These are phyloP conservation scores for Pseudopipra pipra DNA, from an alignment of 2,113 vertebrate genomes.

Conservation along the genomic window DNA sequence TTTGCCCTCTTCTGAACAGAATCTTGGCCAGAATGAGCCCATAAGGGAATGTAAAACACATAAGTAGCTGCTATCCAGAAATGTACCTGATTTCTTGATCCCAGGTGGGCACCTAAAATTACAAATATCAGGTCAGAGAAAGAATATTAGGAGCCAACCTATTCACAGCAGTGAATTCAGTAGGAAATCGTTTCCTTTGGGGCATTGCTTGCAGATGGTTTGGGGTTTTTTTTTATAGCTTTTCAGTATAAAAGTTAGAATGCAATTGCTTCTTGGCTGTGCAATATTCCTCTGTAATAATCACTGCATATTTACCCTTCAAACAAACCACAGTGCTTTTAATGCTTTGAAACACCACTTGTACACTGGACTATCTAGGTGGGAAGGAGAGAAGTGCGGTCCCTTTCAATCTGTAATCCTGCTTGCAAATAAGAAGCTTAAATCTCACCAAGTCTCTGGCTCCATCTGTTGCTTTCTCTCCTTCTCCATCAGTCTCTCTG, in stretches of 20 bases:
- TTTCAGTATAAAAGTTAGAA: neutral
- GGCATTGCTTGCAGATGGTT: neutral
- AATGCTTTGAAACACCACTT: neutral
- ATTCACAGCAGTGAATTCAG: neutral
- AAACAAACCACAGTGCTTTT: neutral
- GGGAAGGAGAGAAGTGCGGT: neutral
- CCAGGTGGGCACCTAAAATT: neutral
- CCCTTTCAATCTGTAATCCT: neutral
- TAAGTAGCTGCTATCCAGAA: neutral
- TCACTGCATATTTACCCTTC: neutral
- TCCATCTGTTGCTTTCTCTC: neutral
- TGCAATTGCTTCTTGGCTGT: neutral
- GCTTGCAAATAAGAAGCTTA: neutral
- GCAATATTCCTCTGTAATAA: neutral
- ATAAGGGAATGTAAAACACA: neutral
- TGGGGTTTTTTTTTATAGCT: fast-evolving
- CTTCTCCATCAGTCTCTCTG: neutral
- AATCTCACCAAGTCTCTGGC: neutral
- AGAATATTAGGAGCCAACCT: neutral
- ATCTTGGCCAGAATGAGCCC: too few species aligned
- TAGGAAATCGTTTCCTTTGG: neutral
- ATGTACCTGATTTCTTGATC: neutral
- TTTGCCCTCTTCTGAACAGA: neutral
- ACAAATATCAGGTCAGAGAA: neutral
- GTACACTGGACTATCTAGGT: too few species aligned